Percentiles rank a stretch among this genome's conserved stretches.
phyloP scores from a whole-genome alignment of 2,888 invertebrate genomes.

The Microplitis deprimator region DNA sequence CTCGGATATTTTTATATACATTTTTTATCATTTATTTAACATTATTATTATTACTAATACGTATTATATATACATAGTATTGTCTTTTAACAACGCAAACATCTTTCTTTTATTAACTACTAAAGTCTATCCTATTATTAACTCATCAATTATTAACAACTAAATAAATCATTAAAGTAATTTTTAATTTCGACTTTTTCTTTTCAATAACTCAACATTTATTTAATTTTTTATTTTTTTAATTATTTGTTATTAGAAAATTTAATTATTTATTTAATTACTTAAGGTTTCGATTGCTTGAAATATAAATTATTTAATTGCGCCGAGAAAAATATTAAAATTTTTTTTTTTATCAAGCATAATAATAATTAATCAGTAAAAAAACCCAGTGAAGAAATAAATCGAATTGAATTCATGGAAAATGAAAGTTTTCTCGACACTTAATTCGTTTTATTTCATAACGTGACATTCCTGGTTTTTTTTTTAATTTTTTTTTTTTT shows the following conservation, averaged over 20 bases:
- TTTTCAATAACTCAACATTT: not conserved
- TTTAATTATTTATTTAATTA: not conserved
- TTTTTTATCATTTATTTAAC: not conserved
- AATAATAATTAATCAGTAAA: not conserved
- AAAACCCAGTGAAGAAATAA: conserved; percentile 53
- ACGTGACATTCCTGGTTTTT: not conserved
- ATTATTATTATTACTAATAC: not conserved
- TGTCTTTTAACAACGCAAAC: conserved; percentile 9
- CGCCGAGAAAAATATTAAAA: too few species aligned
- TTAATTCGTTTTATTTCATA: not conserved
- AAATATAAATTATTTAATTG: not conserved
- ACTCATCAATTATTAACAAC: not conserved
- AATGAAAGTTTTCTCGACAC: conserved; percentile 18
- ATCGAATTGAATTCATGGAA: conserved; percentile 30
- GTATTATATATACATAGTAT: conserved; percentile 14
- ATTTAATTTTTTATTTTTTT: too few species aligned
- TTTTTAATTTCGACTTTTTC: not conserved
- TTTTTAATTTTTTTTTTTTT: too few species aligned
- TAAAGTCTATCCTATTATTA: not conserved
- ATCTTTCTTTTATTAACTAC: not conserved
- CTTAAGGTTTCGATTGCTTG: not conserved
- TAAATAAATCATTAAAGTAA: not conserved
- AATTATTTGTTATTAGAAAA: too few species aligned
- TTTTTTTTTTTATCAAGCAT: too few species aligned
- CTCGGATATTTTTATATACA: not conserved